phyloP scores from a whole-genome alignment of 37 sponge, comb jelly and placozoan genomes.

The Chondrilla cf. caribensis region DNA sequence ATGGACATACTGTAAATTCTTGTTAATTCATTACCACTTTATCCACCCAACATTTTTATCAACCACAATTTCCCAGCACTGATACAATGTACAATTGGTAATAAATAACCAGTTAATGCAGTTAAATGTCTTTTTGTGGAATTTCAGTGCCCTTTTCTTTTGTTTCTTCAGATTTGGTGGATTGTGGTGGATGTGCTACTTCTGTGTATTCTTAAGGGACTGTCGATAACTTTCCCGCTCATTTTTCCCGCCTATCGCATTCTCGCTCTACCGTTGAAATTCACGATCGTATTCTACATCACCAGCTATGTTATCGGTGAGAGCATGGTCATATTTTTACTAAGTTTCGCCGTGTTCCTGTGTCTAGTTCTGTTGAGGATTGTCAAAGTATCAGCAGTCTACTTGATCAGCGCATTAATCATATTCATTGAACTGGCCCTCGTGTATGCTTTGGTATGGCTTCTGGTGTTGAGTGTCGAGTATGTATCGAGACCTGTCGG shows the following conservation, averaged over 20 bases:
- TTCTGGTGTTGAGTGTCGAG: background rate
- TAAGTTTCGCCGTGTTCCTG: background rate
- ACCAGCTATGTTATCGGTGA: background rate
- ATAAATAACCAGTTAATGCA: no score
- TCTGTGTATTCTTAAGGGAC: no score
- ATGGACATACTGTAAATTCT: no score
- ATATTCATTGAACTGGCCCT: background rate
- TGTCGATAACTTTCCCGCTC: no score
- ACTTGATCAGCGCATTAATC: background rate
- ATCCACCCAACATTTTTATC: no score
- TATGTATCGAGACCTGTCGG: background rate
- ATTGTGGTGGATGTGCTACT: no score
- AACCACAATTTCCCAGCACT: no score
- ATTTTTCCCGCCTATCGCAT: background rate
- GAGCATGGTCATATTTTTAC: background rate
- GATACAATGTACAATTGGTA: no score
- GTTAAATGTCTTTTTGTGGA: no score
- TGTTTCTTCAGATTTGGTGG: no score
- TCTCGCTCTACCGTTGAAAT: background rate
- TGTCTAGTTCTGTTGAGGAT: background rate
- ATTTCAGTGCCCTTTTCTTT: no score
- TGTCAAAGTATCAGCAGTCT: background rate
- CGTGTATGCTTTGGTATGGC: background rate
- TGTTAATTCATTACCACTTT: no score
- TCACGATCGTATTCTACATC: background rate